phyloP scores from a whole-genome alignment of 2,888 invertebrate species.

The Lycophotia porphyrea region DNA sequence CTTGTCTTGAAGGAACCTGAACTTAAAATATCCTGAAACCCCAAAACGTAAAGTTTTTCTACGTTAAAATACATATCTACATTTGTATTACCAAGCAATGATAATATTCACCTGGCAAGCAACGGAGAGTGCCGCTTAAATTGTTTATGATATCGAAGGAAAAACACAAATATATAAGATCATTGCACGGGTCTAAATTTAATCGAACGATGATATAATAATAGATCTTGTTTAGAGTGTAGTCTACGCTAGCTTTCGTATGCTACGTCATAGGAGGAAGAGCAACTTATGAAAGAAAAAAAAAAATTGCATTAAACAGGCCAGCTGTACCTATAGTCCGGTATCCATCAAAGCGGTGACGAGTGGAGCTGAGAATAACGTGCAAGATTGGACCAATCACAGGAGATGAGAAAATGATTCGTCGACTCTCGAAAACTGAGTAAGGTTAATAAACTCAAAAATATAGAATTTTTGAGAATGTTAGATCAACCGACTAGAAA shows the following conservation, averaged over 20 bases:
- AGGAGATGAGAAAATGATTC: not conserved
- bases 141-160: conserved; percentile 40
- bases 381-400: not conserved
- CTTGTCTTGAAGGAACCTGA: not conserved
- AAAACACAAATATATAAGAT: conserved; percentile 30
- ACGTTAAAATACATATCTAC: not conserved
- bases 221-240: conserved; percentile 32
- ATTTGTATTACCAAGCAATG: not conserved
- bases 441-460: not conserved
- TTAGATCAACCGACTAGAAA: not conserved
- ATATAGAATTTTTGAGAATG: not conserved
- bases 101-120: conserved; percentile 27
- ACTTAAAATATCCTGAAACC: not conserved
- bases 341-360: not conserved
- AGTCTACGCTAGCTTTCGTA: conserved; percentile 29
- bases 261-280: not conserved
- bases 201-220: conserved; percentile 34
- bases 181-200: conserved; percentile 43
- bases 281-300: not conserved
- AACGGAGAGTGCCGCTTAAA: conserved; percentile 9
- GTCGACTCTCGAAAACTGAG: not conserved
- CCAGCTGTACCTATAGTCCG: not conserved
- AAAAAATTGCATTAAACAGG: not conserved
- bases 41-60: not conserved
- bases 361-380: not conserved